Conservation (phyloP, 2,113 vertebrate genomes). For the Pogona vitticeps region DNA sequence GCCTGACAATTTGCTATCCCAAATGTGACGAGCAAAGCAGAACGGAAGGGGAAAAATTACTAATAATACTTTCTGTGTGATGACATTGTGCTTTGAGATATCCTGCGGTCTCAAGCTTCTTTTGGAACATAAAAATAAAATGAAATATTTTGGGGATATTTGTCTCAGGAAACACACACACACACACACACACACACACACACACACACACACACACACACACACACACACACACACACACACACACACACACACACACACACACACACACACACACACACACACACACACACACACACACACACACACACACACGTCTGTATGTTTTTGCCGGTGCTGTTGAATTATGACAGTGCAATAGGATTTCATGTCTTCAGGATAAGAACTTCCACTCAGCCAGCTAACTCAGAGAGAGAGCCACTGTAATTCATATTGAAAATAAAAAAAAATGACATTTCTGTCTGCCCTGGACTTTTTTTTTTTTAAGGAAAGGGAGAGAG, state of each 20-base stretch:
- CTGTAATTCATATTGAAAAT: slow-evolving; percentile 52
- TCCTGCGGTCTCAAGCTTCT: background rate
- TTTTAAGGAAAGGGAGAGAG: slow-evolving; percentile 20
- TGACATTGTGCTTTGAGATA: slow-evolving; percentile 50
- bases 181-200: no score
- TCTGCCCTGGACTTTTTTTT: slow-evolving; percentile 2
- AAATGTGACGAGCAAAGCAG: slow-evolving; percentile 41
- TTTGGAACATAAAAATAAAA: background rate
- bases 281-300: no score
- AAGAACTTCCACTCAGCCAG: slow-evolving; percentile 62
- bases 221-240: no score
- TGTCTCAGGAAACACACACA: slow-evolving; percentile 9
- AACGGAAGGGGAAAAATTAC: background rate
- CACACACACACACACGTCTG: no score
- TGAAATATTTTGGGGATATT: slow-evolving; percentile 41
- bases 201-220: no score
- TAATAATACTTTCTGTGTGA: slow-evolving; percentile 57
- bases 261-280: background rate
- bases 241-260: no score
- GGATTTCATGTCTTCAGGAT: slow-evolving; percentile 59
- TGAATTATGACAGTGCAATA: slow-evolving; percentile 55
- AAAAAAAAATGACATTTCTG: slow-evolving; percentile 32
- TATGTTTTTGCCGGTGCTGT: slow-evolving; percentile 40
- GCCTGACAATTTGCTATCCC: slow-evolving; percentile 49
- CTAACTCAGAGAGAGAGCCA: slow-evolving; percentile 55